Base-by-base conservation (phyloP, 2,797 vertebrate genomes). In the Notamacropus eugenii region DNA sequence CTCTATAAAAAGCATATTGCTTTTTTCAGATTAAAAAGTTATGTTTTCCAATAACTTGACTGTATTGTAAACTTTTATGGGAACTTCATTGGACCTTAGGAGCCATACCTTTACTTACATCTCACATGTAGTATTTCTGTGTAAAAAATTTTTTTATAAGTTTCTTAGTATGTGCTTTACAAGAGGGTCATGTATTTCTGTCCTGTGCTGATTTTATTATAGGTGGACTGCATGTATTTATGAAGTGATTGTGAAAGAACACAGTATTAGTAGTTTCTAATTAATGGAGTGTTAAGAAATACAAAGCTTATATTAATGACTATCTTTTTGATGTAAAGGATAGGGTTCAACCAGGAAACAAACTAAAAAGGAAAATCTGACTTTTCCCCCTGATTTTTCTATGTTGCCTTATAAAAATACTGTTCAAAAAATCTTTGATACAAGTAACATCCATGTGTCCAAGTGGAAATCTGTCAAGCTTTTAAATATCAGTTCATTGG, bases 1-100 rank as follows among this genome's bases (percentile, higher is more conserved):
- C 34, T 97, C 97, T 98, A 98, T 97, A 96, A 97, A 98, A 98
- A 99, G 98, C 98, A 99, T 98, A 99, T 99, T 99, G 99, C 98
- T 99, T 98, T 98, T 87, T 98, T 98, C 98, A 98, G 94, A 98
- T 98, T 97, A 98, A 98, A 98, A 98, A 98, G 97, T 98, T 98
- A 97, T 98, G 98, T 98, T 98, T 98, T 98, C 97, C 98, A 98
- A 74, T 98, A 98, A 98, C 98, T 98, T 98, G 98, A 98, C 94
- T 87, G 95, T 82, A 87, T 93, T 98, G 98, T 98, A 97, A 46
- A 97, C 98, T 98, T 98, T 98, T 98, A 98, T 97, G 97, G 97
- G 98, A 97, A 97, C 97, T 97, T 97, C 98, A 96, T 96, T 96
- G 97, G 97, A 97, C 97, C 93, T 97, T 94, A 97, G 97, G 98